Evolutionary conservation across 2,888 invertebrate genomes (phyloP), one percentile per base, ranked within the genome.

Genomic region (Thyatira batis): DNA sequence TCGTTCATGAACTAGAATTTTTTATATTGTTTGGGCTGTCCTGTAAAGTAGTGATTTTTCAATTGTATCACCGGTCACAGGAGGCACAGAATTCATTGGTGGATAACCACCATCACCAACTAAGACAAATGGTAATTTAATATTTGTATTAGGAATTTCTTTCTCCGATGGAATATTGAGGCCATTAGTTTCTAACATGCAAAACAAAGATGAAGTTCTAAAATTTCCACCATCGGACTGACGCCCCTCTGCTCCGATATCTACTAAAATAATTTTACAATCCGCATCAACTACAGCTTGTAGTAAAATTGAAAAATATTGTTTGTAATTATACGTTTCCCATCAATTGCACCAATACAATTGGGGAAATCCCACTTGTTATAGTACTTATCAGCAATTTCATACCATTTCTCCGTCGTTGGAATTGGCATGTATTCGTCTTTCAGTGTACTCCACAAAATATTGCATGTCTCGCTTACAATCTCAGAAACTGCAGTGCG

Each of bases 81-180:
- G 27, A 27, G 27, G 27, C 27, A 27, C 27, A 27, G 27, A 54
- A 46, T 49, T 55, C 33, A 49, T 49, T 33, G 54, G 43, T 46
- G 56, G 52, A 54, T 50, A 56, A 39, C 44, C 56, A 48, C 48
- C 52, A 56, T 60, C 59, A 21, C 52, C 54, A 52, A 60, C 46
- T 44, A 60, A 54, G 17, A 56, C 56, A 56, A 54, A 54, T 51
- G 56, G 58, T 45, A 56, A 51, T 52, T 52, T 54, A 51, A 51
- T 55, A 52, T 55, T 55, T 52, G 54, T 55, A 55, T 51, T 51
- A 55, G 58, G 54, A 52, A 58, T 52, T 54, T 52, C 50, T 52
- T 60, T 57, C 43, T 52, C 51, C 48, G 51, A n/a, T 49, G 58
- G 52, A 52, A 60, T 53, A 54, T 60, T 54, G 23, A 60, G 53